Evolutionary conservation across 2,113 vertebrate species (phyloP).

Genomic region (Rhabdornis inornatus): DNA sequence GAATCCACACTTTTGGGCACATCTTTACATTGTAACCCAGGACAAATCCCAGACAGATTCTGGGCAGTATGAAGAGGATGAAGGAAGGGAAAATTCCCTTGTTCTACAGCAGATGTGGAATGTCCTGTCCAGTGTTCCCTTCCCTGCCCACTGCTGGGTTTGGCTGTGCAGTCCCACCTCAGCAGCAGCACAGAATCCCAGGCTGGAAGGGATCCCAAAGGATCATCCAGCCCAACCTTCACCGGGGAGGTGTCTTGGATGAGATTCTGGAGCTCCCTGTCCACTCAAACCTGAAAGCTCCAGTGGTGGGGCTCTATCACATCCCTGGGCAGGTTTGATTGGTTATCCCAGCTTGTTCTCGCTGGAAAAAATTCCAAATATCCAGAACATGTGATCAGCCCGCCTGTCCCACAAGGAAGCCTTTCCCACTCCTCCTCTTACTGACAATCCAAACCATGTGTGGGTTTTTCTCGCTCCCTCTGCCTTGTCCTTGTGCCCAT

Average conservation of each 20-base stretch:
- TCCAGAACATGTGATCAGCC: neutral
- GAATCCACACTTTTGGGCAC: no score
- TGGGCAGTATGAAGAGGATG: neutral
- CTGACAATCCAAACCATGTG: neutral
- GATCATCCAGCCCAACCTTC: neutral
- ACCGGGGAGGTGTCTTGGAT: neutral
- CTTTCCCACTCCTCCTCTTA: neutral
- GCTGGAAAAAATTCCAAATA: neutral
- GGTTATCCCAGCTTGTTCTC: neutral
- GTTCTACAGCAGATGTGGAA: neutral
- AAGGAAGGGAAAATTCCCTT: neutral
- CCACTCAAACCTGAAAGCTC: neutral
- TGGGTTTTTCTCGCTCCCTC: neutral
- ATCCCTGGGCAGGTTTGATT: neutral
- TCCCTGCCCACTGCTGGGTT: neutral
- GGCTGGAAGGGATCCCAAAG: neutral
- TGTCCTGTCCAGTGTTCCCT: neutral
- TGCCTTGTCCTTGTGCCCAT: neutral
- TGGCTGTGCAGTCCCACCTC: neutral
- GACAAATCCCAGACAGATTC: no score
- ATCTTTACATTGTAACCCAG: no score
- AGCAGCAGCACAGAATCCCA: neutral
- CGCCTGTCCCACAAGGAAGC: neutral
- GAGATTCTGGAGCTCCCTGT: neutral
- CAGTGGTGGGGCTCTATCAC: neutral